A percentile compares a stretch with the other conserved stretches of the same genome.
phyloP scores from a whole-genome alignment of 2,113 vertebrate genomes.

The Pycnonotus jocosus region DNA sequence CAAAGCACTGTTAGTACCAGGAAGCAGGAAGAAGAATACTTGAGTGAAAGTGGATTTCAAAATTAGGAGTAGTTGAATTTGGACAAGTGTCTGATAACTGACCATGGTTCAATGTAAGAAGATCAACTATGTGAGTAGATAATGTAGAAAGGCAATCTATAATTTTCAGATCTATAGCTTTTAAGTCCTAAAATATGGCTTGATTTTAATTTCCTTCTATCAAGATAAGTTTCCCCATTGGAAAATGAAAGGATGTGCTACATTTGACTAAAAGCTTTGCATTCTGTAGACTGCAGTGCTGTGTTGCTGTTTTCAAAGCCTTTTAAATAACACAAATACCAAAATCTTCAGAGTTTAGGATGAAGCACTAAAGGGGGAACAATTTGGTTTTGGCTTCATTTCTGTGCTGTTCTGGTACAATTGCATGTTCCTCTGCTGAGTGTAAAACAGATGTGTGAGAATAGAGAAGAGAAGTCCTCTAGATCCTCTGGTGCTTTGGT shows the following conservation, averaged over 20 bases:
- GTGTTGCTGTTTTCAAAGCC: background rate
- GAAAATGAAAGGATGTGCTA: background rate
- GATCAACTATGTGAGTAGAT: background rate
- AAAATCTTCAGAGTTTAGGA: background rate
- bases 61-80: background rate
- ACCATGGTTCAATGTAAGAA: background rate
- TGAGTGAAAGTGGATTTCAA: background rate
- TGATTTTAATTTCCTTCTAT: background rate
- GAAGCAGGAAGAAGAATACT: background rate
- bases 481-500: background rate
- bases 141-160: background rate
- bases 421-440: background rate
- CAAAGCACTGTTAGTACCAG: background rate
- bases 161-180: background rate
- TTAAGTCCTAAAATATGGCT: background rate
- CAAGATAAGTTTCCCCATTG: background rate
- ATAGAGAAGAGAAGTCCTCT: background rate
- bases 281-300: background rate
- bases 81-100: background rate
- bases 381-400: background rate
- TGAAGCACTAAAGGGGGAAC: accelerated
- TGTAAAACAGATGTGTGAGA: background rate
- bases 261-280: background rate
- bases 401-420: background rate
- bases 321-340: background rate